Evolutionary conservation across 2,113 vertebrate genomes (phyloP), one percentile per base, ranked within the genome.

Genomic region (Gallinago jamesoni): DNA sequence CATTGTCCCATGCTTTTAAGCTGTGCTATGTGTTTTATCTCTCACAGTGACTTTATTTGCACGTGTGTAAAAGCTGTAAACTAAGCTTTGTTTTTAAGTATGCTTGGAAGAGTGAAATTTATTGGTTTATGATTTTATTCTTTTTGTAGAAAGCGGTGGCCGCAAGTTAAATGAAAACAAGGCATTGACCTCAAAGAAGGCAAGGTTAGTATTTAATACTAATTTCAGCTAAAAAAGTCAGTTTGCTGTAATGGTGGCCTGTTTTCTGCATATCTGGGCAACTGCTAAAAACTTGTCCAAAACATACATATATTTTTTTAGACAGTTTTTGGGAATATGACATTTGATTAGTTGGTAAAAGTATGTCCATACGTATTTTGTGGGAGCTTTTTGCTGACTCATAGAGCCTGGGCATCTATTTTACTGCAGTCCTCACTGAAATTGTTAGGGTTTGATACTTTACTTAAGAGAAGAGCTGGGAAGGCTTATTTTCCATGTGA

Each of bases 161-260:
- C 98, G 99, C 72, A 99, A 99, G 89, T 97, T 99, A 43, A 99
- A 99, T 74, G 99, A 99, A 98, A 99, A 99, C 96, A 99, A 99
- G 96, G 98, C 98, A 21, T 79, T 99, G 97, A 99, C 99, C 21
- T 99, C 99, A 33, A 99, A 99, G 97, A 99, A 99, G 89, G 99
- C 99, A 96, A 99, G 99, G 99, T 99, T 67, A 91, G 98, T 96
- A 63, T 76, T 85, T 45, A 20, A 35, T 37, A 8, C 10, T 67
- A 22, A 31, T 57, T 75, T 90, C 21, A 16, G 7, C 50, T 56
- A 20, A 52, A 47, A 78, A 16, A 11, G 5, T 31, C 10, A 9
- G 2, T 35, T 76, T 82, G 16, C 17, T 57, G 7, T 56, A 75
- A 19, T 9, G 14, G 33, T 66, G 14, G 19, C 30, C 37, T 60